Percentiles rank a stretch among this genome's conserved stretches.
phyloP scores from a whole-genome alignment of 2,797 vertebrate genomes.

The Hapalemur alaotrensis region DNA sequence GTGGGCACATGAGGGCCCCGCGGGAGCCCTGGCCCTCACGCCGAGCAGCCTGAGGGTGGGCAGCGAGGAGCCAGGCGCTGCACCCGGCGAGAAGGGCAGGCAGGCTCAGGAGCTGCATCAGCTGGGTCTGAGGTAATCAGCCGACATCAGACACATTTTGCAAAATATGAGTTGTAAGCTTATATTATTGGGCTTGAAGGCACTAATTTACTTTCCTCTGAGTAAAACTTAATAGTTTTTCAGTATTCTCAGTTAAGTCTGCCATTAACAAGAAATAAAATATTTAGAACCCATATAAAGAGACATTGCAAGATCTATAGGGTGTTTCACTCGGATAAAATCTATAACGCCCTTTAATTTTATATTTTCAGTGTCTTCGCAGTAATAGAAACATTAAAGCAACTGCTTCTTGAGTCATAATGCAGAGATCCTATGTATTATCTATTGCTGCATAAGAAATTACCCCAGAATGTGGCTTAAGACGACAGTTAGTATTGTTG shows the following conservation, averaged over 20 bases:
- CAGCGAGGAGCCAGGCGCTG: not conserved
- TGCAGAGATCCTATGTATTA: not conserved
- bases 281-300: too few species aligned
- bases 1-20: too few species aligned
- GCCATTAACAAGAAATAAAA: not conserved
- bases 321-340: not conserved
- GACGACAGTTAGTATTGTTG: too few species aligned
- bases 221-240: not conserved
- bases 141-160: not conserved
- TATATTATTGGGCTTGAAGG: not conserved
- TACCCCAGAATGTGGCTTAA: too few species aligned
- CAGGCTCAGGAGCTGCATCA: not conserved
- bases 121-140: not conserved
- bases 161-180: not conserved
- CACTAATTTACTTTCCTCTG: not conserved
- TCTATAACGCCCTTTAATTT: not conserved
- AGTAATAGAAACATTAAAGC: not conserved
- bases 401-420: not conserved
- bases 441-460: too few species aligned
- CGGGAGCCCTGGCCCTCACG: not conserved
- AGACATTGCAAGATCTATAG: not conserved
- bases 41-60: not conserved
- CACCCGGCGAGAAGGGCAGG: too few species aligned
- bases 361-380: not conserved
- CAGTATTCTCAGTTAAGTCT: not conserved